phyloP scores from a whole-genome alignment of 2,113 vertebrate genomes.

The Arizona elegans region DNA sequence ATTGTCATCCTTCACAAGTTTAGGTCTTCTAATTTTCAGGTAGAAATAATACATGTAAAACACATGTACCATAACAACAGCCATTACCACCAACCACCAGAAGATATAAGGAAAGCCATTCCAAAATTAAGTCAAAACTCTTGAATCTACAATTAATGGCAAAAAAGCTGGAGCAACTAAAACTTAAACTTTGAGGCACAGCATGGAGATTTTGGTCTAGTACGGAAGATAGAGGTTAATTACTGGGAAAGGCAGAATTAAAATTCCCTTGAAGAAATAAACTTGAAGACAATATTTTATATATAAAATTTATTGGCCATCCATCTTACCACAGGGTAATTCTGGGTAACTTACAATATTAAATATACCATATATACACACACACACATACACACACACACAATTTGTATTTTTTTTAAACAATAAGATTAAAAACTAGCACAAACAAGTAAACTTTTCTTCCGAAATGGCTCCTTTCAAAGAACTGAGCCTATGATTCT shows the following conservation, averaged over 20 bases:
- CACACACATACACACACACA: background rate
- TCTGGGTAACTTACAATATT: background rate
- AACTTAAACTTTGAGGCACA: background rate
- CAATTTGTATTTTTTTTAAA: background rate
- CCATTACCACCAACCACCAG: background rate
- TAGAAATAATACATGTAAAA: background rate
- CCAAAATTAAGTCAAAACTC: background rate
- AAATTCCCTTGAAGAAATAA: background rate
- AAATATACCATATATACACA: background rate
- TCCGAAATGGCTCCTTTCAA: background rate
- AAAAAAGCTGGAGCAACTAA: fast-evolving
- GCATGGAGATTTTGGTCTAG: background rate
- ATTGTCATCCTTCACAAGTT: conserved; percentile 41
- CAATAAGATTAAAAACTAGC: background rate
- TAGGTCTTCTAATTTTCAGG: background rate
- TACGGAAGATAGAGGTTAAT: background rate
- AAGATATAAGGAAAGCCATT: conserved; percentile 1
- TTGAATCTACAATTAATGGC: background rate
- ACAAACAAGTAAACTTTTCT: background rate
- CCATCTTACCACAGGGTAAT: background rate
- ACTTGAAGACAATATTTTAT: background rate
- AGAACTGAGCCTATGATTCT: background rate
- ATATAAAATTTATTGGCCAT: background rate
- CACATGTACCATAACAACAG: background rate
- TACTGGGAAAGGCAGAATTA: background rate